A percentile compares a stretch with the other conserved stretches of the same genome.
These are phyloP conservation scores for Myiozetetes cayanensis DNA, from an alignment of 2,113 vertebrate genomes.

Conservation along the genomic window DNA sequence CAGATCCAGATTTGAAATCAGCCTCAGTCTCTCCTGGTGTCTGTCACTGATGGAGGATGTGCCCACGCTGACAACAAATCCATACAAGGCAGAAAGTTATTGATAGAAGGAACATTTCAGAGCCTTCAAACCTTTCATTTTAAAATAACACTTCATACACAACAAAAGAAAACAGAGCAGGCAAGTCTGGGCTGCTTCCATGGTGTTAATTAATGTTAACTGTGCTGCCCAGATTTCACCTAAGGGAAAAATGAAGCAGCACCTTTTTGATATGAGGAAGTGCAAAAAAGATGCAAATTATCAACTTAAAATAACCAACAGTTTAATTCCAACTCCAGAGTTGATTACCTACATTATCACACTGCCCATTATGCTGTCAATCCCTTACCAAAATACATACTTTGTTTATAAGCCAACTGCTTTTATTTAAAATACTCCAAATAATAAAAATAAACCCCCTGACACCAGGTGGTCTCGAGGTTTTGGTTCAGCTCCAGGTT, in stretches of 20 bases:
- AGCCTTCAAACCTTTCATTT: neutral
- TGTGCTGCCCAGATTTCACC: neutral
- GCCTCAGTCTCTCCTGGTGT: neutral
- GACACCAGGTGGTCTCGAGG: fast-evolving
- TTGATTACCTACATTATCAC: neutral
- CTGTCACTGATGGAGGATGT: neutral
- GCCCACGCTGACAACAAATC: neutral
- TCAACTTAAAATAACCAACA: neutral
- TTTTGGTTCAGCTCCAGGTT: neutral
- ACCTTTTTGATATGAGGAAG: neutral
- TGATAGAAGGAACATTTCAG: neutral
- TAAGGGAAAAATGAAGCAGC: neutral
- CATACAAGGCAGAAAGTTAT: neutral
- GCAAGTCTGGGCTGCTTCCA: neutral
- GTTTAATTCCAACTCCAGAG: neutral
- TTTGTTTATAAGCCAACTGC: neutral
- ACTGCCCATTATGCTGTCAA: neutral
- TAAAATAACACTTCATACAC: neutral
- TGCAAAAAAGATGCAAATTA: neutral
- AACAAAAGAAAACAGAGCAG: neutral
- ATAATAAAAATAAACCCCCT: neutral
- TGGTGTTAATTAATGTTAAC: fast-evolving
- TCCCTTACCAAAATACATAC: neutral
- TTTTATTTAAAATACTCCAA: neutral
- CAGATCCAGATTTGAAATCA: neutral